Evolutionary conservation across 2,797 vertebrate genomes (phyloP), one percentile per base, ranked within the genome.

Genomic region (Florisuga fusca): DNA sequence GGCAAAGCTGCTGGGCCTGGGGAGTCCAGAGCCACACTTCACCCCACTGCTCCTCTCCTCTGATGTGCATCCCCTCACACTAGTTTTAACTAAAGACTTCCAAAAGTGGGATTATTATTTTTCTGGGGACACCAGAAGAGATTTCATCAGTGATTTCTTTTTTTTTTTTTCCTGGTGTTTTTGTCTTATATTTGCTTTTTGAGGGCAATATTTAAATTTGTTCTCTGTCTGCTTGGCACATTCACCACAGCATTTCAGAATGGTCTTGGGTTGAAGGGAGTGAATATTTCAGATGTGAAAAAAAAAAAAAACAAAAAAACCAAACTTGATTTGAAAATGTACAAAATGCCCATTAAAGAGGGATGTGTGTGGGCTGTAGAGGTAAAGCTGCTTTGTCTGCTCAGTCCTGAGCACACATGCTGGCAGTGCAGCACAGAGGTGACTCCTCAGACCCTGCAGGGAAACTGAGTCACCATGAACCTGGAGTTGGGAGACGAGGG

Each of bases 361-460:
- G 33, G 26, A 7, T 0, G 3, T 15, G 76, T 1, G 2, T 29
- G 38, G 12, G 33, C 50, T 11, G 48, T 8, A 36, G 48, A 41
- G 22, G 1, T 19, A 1, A 64, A 51, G 54, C 29, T 36, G 72
- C n/a, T 7, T 27, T 8, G 0, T 16, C 36, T 22, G 25, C 21
- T 54, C 7, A 3, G 50, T 59, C 12, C 43, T 1, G 25, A 48
- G 21, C 64, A 11, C 0, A 0, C 3, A 26, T 53, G 58, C 62
- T 1, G 0, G 25, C 4, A 2, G 26, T 1, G 29, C 5, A 11
- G 63, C 7, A 3, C 4, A 5, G 6, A 11, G 63, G 38, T 15
- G 9, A 1, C 0, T 0, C 50, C 69, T 53, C 6, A 0, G 21
- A 10, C 18, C 68, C 22, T 0, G 0, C 33, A 11, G 23, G 50